Evolutionary conservation across 1,140 invertebrate species (phyloP), one percentile per base, ranked within the genome.

Genomic region (Microplitis mediator): DNA sequence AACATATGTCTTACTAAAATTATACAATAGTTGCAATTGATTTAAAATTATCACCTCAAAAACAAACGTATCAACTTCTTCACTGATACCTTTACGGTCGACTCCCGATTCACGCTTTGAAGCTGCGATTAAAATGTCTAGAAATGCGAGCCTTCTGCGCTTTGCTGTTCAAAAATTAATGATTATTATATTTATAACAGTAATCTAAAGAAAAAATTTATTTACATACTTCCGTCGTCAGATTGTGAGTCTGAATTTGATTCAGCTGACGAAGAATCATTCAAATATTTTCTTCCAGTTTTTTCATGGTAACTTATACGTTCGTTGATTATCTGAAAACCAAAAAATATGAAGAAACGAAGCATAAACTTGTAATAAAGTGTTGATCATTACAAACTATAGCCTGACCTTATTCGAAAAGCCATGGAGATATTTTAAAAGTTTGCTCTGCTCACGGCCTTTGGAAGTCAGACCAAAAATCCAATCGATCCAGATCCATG

Each of bases 21-120:
- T 23, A 4, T 34, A 6, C n/a, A 64, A 58, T n/a, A 14, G 13
- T 4, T 31, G 36, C 23, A 11, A 35, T 13, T 62, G 35, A 4
- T 11, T 23, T 23, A 23, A 23, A n/a, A 9, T 31, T 50, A 35
- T 88, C 31, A 90, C 90, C 86, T 92, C 93, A 85, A 94, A 94
- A 89, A 94, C 92, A 79, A 95, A 95, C 0, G 93, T 94, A 79
- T 94, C 93, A 14, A 94, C 93, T 88, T 95, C 93, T 82, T 95
- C 93, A 75, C 90, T 87, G 64, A 95, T 93, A 61, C 94, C 93
- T 32, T 84, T 74, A 62, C 90, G 84, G 73, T 88, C 88, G 64
- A 89, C 89, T 8, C 71, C 69, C 14, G 82, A 84, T 32, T 87
- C 86, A 65, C 88, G 78, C 58, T 87, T 84, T 75, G 89, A 88